Conservation (phyloP, 2,888 invertebrate genomes). For the Polydrusus cervinus region DNA sequence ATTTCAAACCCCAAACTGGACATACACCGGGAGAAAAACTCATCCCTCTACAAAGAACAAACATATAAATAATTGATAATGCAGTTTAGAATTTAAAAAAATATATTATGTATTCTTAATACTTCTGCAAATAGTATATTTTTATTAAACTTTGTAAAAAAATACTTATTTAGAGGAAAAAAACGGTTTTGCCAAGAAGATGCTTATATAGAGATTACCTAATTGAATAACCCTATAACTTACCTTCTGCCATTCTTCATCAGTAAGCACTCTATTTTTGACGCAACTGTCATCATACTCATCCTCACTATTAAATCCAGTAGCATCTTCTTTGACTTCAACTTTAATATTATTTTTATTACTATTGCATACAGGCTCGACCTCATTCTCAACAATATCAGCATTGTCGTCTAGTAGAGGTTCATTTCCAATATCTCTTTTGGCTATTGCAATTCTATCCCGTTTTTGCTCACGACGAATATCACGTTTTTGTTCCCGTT, state of each 20-base stretch:
- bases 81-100: too few relatives aligned
- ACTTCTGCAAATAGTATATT: too few relatives aligned
- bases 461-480: conserved; percentile 64
- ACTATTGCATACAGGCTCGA: conserved; percentile 64
- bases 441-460: conserved; percentile 62
- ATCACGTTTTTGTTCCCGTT: conserved; percentile 67
- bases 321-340: conserved; percentile 67
- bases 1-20: conserved; percentile 84
- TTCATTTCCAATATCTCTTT: conserved; percentile 65
- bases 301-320: conserved; percentile 71
- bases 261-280: conserved; percentile 64
- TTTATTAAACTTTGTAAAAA: too few relatives aligned
- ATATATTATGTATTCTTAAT: too few relatives aligned
- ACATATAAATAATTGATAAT: too few relatives aligned
- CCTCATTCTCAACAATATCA: conserved; percentile 60
- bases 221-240: neutral
- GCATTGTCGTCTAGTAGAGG: conserved; percentile 62
- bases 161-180: too few relatives aligned
- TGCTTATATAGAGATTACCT: too few relatives aligned
- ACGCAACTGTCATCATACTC: conserved; percentile 67
- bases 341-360: conserved; percentile 58
- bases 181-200: too few relatives aligned
- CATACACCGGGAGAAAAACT: conserved; percentile 71
- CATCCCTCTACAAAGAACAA: conserved; percentile 64
- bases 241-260: conserved; percentile 70